phyloP scores from a whole-genome alignment of 2,888 invertebrate species.

The Diaprepes abbreviatus region DNA sequence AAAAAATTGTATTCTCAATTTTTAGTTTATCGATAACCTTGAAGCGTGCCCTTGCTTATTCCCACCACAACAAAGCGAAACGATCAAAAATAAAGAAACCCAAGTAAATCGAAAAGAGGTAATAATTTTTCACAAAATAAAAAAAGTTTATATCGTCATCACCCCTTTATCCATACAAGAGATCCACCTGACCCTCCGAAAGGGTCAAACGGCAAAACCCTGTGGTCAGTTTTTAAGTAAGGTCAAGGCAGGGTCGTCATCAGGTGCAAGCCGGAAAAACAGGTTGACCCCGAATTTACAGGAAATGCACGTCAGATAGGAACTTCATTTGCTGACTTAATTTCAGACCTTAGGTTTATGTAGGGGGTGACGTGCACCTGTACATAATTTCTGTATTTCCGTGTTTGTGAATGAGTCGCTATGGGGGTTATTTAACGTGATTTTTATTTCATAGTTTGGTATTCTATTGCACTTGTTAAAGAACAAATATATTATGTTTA shows the following conservation, averaged over 20 bases:
- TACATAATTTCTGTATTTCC: constrained; percentile 1
- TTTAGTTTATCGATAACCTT: too few relatives aligned
- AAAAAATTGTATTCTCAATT: too few relatives aligned
- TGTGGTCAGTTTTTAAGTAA: constrained; percentile 43
- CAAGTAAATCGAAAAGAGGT: too few relatives aligned
- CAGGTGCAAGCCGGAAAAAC: constrained; percentile 44
- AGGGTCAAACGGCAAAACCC: constrained; percentile 39
- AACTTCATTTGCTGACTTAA: constrained; percentile 41
- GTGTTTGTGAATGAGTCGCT: neutral
- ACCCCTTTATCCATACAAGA: constrained; percentile 26
- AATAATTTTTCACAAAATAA: neutral
- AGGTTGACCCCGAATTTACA: constrained; percentile 27
- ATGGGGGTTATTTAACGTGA: neutral
- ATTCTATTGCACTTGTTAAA: too few relatives aligned
- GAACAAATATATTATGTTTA: too few relatives aligned
- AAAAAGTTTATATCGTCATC: neutral
- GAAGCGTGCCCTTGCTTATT: too few relatives aligned
- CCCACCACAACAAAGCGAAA: too few relatives aligned
- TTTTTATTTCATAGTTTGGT: neutral
- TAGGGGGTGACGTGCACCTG: constrained; percentile 9
- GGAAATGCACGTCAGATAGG: constrained; percentile 41
- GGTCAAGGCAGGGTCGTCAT: constrained; percentile 43
- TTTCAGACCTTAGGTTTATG: neutral
- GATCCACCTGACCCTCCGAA: constrained; percentile 37
- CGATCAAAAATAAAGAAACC: too few relatives aligned